Base-by-base conservation (phyloP, 1,140 invertebrate species). In the Drosophila kepulauana region DNA sequence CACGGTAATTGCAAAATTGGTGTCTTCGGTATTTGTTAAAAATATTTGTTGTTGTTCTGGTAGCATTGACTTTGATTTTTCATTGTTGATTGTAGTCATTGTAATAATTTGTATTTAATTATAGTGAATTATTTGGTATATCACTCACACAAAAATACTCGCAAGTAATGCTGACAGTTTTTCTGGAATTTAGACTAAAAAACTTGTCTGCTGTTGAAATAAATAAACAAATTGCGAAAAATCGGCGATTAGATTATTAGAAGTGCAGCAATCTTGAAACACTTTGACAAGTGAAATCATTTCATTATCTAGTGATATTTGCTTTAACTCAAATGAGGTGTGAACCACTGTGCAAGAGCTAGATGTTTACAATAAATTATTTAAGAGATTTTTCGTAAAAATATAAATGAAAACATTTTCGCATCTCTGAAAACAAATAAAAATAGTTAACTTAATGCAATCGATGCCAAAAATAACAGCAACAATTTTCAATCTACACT, bases 401-500 rank as follows among this genome's bases (percentile, higher is more conserved):
- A 70, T 54, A 33, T n/a, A 62, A 62, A 62, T 33, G 16, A 52
- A 68, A 49, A 52, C 38, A 43, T 58, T 43, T 57, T 11, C 10
- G 43, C 16, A 54, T 20, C 16, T 57, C 10, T 8, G 10, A 13
- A 51, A 10, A 46, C 20, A 74, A 49, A 75, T 69, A 75, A 45
- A 73, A 62, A 65, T 59, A 72, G 58, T 74, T 72, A 67, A 73
- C 54, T 58, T 48, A 61, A 49, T 66, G 75, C 62, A 62, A 65
- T 66, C 43, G 35, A 10, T 57, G 63, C 56, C 63, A 63, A 73
- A 77, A 77, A 77, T 65, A 71, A 66, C 20, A 63, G 25, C 59
- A 65, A 41, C 41, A 57, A 66, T 64, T 45, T 52, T 25, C 11
- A 57, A 57, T 15, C 11, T 38, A 38, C 13, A 30, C 33, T 52